Evolutionary conservation across 2,888 invertebrate species (phyloP).

Genomic region (Limnephilus rhombicus): DNA sequence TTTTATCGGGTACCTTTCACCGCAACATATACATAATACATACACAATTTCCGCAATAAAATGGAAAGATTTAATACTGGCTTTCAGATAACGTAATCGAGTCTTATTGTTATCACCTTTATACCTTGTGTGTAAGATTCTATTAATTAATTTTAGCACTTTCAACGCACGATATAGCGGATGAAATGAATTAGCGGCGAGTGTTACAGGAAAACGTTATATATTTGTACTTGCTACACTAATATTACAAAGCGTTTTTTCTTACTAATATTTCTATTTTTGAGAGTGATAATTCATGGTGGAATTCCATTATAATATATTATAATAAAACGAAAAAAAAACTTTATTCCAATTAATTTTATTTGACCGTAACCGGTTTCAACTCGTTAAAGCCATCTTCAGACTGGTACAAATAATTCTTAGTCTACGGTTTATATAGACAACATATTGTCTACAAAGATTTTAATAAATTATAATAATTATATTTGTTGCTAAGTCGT

Average conservation of each 20-base stretch:
- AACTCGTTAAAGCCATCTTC: too few relatives aligned
- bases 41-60: not conserved
- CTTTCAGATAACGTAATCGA: not conserved
- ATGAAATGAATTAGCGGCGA: not conserved
- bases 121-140: not conserved
- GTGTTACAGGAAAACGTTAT: not conserved
- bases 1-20: not conserved
- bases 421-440: too few relatives aligned
- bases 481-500: too few relatives aligned
- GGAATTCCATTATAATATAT: too few relatives aligned
- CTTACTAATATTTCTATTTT: too few relatives aligned
- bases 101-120: not conserved
- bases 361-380: too few relatives aligned
- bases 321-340: too few relatives aligned
- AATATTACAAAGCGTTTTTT: not conserved
- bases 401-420: too few relatives aligned
- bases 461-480: too few relatives aligned
- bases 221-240: not conserved
- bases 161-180: not conserved
- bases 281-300: too few relatives aligned
- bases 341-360: too few relatives aligned
- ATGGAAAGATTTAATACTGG: not conserved
- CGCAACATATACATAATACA: not conserved
- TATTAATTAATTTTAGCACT: not conserved
- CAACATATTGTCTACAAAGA: too few relatives aligned